These are phyloP conservation scores for Holotrichia oblita DNA, from an alignment of 1,140 invertebrate genomes.

Conservation along the genomic window DNA sequence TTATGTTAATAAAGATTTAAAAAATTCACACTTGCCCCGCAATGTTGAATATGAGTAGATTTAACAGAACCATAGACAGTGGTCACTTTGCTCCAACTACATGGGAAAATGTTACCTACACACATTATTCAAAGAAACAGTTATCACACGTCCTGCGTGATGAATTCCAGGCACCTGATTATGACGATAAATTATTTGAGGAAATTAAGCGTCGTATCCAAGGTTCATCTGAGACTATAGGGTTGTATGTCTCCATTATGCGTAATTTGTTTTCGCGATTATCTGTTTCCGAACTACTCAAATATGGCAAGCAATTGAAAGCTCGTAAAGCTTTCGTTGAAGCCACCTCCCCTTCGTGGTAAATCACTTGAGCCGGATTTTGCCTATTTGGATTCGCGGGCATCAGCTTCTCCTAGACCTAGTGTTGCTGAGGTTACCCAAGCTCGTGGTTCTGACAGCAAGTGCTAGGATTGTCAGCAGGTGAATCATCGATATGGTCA, in stretches of 20 bases:
- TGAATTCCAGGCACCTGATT: constrained; percentile 45
- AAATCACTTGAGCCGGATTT: constrained; percentile 45
- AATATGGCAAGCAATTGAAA: constrained; percentile 32
- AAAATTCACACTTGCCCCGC: no score
- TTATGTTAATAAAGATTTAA: no score
- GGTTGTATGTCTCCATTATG: constrained; percentile 29
- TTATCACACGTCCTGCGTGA: neutral
- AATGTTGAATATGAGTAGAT: no score
- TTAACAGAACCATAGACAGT: no score
- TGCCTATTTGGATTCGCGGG: constrained; percentile 24
- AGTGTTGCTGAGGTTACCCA: neutral
- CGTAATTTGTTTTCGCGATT: constrained; percentile 42
- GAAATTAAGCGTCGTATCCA: no score
- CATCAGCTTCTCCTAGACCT: neutral
- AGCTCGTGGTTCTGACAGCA: neutral
- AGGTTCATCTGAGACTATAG: no score
- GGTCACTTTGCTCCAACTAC: no score
- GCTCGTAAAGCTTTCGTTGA: neutral
- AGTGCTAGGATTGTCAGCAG: constrained; percentile 41
- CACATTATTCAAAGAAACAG: no score
- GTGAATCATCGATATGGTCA: neutral
- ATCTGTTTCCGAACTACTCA: constrained; percentile 40
- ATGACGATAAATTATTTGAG: constrained; percentile 45
- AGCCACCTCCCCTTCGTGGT: constrained; percentile 21
- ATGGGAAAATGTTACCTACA: no score